Evolutionary conservation across 2,888 invertebrate species (phyloP), one percentile per base, ranked within the genome.

Genomic region (Fissipunctia ypsillon): DNA sequence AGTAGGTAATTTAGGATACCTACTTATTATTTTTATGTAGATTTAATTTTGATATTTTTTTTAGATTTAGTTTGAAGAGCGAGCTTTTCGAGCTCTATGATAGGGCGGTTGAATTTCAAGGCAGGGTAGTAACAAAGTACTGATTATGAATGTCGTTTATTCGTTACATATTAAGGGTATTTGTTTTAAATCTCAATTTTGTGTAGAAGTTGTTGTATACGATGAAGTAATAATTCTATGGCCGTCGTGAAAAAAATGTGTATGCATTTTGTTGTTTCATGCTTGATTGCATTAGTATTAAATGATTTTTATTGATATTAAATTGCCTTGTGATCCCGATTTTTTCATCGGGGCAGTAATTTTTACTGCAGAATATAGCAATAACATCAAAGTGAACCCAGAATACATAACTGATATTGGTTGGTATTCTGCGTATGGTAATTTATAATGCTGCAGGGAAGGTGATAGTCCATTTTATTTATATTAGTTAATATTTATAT

Each of bases 101-200:
- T 69, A 79, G 57, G 64, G 66, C 38, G 57, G 56, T 73, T 71
- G 57, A 73, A 84, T 73, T 76, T 70, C 69, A 67, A 68, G 80
- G 83, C 83, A 84, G 83, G 84, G 84, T 84, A 84, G 84, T 65
- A 70, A 74, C 68, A 78, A 81, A 73, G 78, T 81, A 84, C 78
- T 84, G 81, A 84, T 71, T 70, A 76, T 59, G 74, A 73, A 77
- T 61, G 45, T 63, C 65, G 63, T 59, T 48, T 61, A 56, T 76
- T 67, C 45, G 50, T 79, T 64, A 69, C 22, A 67, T 63, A 45
- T 60, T 77, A 52, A 50, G 43, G 52, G 43, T 31, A 38, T 52
- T 45, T 31, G 50, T 56, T 71, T 66, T 12, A 63, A 64, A 74
- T 64, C 48, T 82, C 57, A 41, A 57, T 73, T 67, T 31, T 69